These are phyloP conservation scores for Pseudorasbora parva DNA, from an alignment of 2,113 vertebrate species.

Conservation along the genomic window DNA sequence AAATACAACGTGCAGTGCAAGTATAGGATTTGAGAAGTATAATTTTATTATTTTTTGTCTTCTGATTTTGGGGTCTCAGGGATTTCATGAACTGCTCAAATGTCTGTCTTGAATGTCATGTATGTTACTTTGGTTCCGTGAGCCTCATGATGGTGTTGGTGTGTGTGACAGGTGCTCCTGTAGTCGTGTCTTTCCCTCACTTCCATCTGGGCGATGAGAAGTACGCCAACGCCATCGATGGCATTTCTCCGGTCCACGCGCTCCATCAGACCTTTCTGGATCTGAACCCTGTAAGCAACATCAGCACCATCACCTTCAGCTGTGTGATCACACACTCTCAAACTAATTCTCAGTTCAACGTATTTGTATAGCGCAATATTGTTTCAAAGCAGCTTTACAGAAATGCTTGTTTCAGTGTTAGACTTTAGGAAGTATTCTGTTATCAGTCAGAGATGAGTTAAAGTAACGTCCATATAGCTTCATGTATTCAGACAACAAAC, in stretches of 20 bases:
- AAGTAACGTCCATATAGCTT: no score
- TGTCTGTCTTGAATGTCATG: background rate
- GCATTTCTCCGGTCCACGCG: conserved; percentile 83
- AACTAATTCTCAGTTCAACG: no score
- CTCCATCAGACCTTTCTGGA: conserved; percentile 92
- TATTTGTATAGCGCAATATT: no score
- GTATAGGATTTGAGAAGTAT: no score
- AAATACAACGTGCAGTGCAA: no score
- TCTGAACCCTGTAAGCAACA: conserved; percentile 85
- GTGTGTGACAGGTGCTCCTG: conserved; percentile 83
- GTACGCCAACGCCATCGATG: conserved; percentile 78
- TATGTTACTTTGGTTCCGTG: background rate
- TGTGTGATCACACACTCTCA: background rate
- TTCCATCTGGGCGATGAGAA: conserved; percentile 87
- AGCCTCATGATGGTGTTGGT: background rate
- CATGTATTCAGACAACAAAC: no score
- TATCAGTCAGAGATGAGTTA: no score
- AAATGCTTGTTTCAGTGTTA: no score
- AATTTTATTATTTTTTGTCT: no score
- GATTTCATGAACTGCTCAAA: background rate
- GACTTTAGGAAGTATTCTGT: no score
- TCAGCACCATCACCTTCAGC: no score
- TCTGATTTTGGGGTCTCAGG: background rate
- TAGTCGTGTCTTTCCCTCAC: conserved; percentile 93
- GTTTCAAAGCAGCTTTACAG: no score